Evolutionary conservation across 2,888 invertebrate genomes (phyloP), one percentile per base, ranked within the genome.

Genomic region (Cephus pulcher): DNA sequence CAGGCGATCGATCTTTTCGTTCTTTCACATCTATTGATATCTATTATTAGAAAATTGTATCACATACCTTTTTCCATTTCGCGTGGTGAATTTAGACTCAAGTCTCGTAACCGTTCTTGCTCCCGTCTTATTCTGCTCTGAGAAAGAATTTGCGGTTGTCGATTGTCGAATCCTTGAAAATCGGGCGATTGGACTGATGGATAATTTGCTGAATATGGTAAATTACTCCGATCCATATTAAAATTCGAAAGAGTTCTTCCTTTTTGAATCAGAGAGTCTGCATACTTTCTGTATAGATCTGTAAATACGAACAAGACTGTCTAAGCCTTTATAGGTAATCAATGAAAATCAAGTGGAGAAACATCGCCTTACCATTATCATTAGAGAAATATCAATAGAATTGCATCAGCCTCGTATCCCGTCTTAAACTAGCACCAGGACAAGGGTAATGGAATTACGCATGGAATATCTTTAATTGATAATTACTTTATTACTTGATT

Each of bases 381-480:
- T 56, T 23, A 56, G 2, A 56, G 56, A 56, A 56, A 56, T 56
- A 56, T 23, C 56, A 56, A 9, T 56, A 56, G 56, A 56, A 56
- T 56, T 56, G 23, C 23, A 56, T 56, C 56, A 56, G 23, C 9
- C 56, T 56, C 23, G 32, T 71, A 12, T 71, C 30, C 71, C 9
- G 32, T 71, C 32, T 34, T 6, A 71, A 34, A 71, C 0, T 71
- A 71, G 32, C 32, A 71, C 32, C 71, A 71, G 33, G 32, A 71
- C 32, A 34, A 78, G 82, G 84, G 79, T 86, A 84, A 85, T 86
- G 85, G 85, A 86, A 87, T 86, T 86, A 84, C 84, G 84, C 83
- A 83, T 84, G 83, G 75, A 79, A 79, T 73, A 74, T 33, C 75
- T 80, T 83, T 81, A 76, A 78, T 12, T 71, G 9, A 11, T 12